Evolutionary conservation across 2,113 vertebrate species (phyloP), one percentile per base, ranked within the genome.

Genomic region (Oryzias javanicus): DNA sequence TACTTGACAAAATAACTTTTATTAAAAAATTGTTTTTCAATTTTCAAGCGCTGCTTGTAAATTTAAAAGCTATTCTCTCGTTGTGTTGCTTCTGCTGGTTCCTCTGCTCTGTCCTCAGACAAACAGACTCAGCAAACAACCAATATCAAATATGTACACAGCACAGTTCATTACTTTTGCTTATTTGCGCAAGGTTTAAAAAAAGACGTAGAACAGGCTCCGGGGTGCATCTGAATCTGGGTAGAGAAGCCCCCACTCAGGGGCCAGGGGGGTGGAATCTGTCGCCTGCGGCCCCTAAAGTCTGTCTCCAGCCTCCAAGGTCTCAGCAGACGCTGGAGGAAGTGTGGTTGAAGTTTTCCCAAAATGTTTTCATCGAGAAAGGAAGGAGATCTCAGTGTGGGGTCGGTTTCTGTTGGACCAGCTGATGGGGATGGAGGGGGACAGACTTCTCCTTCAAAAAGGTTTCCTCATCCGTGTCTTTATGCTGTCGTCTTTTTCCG

Each of bases 331-430:
- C 22, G 46, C 24, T 64, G 53, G 67, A 63, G 52, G 53, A 67
- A 61, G 45, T 51, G 19, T 55, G 57, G 42, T 59, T 63, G 0
- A 14, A 60, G 44, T 46, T 55, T 65, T 20, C 16, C 1, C 12
- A 55, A 35, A 49, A 40, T 25, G 6, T 72, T 24, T 82, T 55
- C 74, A 50, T 75, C 49, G 67, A 40, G 48, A 64, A 62, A 59
- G 63, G 57, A 62, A 59, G 49, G 52, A 6, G 25, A 27, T 6
- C 25, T 27, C 42, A 62, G 54, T 35, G 55, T 40, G 46, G 2
- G 64, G 52, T 27, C 6, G 49, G 64, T 86, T 88, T 76, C 80
- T 86, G 80, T 76, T 76, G 58, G 72, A 70, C 52, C 60, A 56
- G 72, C 35, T 42, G 46, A 64, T 5, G 17, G 15, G 20, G 19